phyloP scores from a whole-genome alignment of 2,113 vertebrate species.

The Speoplatyrhinus poulsoni region DNA sequence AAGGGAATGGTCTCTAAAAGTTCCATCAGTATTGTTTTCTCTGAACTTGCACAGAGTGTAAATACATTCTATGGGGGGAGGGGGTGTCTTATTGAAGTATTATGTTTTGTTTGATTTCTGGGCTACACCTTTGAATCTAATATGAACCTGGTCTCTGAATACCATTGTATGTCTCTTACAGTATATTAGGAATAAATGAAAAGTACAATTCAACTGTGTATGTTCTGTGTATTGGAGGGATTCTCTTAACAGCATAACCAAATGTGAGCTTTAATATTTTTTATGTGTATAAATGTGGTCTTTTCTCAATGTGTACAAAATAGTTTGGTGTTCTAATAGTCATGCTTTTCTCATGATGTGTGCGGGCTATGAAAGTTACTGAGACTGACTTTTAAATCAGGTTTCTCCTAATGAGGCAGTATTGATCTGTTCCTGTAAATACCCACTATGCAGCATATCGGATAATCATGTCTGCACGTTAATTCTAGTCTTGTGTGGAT shows the following conservation, averaged over 20 bases:
- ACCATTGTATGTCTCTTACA: slow-evolving; percentile 72
- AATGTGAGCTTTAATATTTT: no score
- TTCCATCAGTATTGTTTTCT: slow-evolving; percentile 58
- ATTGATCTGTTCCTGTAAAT: slow-evolving; percentile 64
- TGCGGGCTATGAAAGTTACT: slow-evolving; percentile 22
- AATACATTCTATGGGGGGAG: slow-evolving; percentile 64
- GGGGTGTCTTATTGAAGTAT: slow-evolving; percentile 63
- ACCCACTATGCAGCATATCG: slow-evolving; percentile 57
- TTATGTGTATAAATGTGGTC: no score
- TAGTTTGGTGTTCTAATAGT: neutral
- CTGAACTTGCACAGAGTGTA: slow-evolving; percentile 54
- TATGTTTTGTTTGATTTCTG: slow-evolving; percentile 51
- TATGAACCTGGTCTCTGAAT: slow-evolving; percentile 67
- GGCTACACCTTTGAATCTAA: slow-evolving; percentile 56
- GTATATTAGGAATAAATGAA: slow-evolving; percentile 69
- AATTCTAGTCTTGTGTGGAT: neutral
- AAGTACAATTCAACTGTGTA: slow-evolving; percentile 41
- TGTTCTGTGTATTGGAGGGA: slow-evolving; percentile 30
- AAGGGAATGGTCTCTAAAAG: slow-evolving; percentile 26
- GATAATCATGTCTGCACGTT: slow-evolving; percentile 36
- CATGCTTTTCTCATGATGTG: slow-evolving; percentile 11
- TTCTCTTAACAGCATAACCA: no score
- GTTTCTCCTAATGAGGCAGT: slow-evolving; percentile 55
- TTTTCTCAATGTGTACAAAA: no score
- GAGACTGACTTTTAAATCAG: slow-evolving; percentile 50